A percentile compares a stretch with the other conserved stretches of the same genome.
Evolutionary conservation across 2,797 vertebrate genomes (phyloP).

Genomic region (Trachops cirrhosus): DNA sequence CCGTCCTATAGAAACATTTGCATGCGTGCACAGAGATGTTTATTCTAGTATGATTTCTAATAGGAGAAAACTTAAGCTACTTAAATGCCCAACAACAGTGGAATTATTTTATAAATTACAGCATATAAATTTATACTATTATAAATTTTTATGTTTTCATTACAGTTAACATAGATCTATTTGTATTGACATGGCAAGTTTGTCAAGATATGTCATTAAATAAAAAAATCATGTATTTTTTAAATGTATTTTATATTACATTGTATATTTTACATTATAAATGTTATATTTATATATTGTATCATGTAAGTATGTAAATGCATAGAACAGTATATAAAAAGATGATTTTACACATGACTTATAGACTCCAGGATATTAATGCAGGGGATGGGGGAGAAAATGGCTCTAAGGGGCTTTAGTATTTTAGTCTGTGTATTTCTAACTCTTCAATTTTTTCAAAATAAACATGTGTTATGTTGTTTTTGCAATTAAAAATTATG

Average conservation of each 20-base stretch:
- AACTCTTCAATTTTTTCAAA: not conserved
- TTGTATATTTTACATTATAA: not conserved
- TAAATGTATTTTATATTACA: not conserved
- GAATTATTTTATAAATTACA: constrained; percentile 5
- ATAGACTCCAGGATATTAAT: not conserved
- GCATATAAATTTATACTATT: not conserved
- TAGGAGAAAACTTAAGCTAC: not conserved
- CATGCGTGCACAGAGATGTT: not conserved
- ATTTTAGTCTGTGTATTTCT: not conserved
- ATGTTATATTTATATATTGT: not conserved
- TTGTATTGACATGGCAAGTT: not conserved
- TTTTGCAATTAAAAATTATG: not conserved
- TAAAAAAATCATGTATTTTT: not conserved
- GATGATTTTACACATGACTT: not conserved
- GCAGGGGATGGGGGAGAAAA: not conserved
- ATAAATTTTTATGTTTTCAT: not conserved
- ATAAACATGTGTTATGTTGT: not conserved
- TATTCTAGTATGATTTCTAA: not conserved
- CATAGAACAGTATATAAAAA: not conserved
- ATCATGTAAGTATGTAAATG: not conserved
- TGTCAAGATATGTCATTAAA: not conserved
- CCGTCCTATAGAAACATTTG: not conserved
- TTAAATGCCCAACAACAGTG: not conserved
- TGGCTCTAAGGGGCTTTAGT: not conserved
- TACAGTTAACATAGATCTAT: not conserved